phyloP scores from a whole-genome alignment of 2,797 vertebrate species.

The Enteromius afrohamiltoni region DNA sequence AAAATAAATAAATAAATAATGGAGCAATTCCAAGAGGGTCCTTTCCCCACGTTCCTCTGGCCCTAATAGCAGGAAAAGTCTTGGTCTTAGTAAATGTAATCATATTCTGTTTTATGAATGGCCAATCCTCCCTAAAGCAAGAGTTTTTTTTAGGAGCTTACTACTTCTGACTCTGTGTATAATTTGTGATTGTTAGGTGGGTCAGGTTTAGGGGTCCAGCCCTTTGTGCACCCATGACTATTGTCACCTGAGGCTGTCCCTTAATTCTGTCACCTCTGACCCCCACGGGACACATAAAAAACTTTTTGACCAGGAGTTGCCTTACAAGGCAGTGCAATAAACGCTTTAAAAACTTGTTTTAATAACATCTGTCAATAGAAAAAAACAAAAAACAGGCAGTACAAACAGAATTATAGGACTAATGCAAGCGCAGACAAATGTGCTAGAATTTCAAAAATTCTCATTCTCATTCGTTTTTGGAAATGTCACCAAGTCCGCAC shows the following conservation, averaged over 20 bases:
- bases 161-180: slow-evolving; percentile 31
- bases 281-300: slow-evolving; percentile 31
- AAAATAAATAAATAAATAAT: no score
- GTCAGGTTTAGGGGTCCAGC: slow-evolving; percentile 42
- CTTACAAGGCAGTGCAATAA: slow-evolving; percentile 1
- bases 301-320: slow-evolving; percentile 1
- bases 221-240: slow-evolving; percentile 44
- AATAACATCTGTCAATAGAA: slow-evolving; percentile 1
- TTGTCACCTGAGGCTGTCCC: slow-evolving; percentile 46
- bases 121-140: neutral
- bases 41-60: no score
- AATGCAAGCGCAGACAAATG: neutral
- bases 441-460: neutral
- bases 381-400: neutral
- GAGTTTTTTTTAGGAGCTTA: slow-evolving; percentile 5
- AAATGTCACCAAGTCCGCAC: neutral
- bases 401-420: neutral
- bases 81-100: slow-evolving; percentile 5
- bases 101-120: neutral
- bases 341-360: neutral
- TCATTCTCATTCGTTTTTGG: no score
- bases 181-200: slow-evolving; percentile 59
- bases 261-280: slow-evolving; percentile 35
- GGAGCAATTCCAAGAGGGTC: no score
- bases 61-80: neutral